Evolutionary conservation across 2,888 invertebrate species (phyloP), one percentile per base, ranked within the genome.

Genomic region (Xylota segnis): DNA sequence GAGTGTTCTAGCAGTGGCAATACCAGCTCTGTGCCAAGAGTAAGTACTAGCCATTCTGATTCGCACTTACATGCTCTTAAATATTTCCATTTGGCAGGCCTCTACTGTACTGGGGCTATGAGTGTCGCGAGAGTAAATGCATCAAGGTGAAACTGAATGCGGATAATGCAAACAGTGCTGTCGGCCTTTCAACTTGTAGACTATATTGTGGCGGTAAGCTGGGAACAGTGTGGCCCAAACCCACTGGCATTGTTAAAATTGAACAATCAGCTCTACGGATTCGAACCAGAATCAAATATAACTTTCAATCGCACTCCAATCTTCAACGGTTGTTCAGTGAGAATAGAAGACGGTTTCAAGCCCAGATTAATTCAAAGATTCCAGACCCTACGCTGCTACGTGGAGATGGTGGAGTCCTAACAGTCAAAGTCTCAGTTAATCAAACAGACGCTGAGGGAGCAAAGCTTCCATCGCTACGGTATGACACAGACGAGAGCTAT

Each of bases 401-500:
- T 52, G 75, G 88, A 50, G 92, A 91, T 16, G 93, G 93, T 14
- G 91, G 90, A 86, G 88, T 90, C 32, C 84, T 93, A 40, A 66
- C 90, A 18, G 88, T 92, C 6, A 90, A 88, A 14, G 82, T 93
- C 3, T 86, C 89, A n/a, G 90, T 92, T 50, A 81, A 89, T 40
- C 29, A 18, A 14, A 70, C 87, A 23, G 43, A 65, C 32, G 43
- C 34, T 40, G 79, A 87, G 37, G 63, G 29, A 14, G 45, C 29
- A 23, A 63, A 43, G 45, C 29, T 43, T 27, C 63, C 63, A 29
- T 45, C 63, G 40, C 87, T 94, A 5, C 92, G 91, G 6, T 89
- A 94, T 52, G 89, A 92, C 0, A 93, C 93, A 0, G 92, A 93
- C 47, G 94, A 94, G 90, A 92, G 92, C 87, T 93, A 94, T 88